phyloP scores from a whole-genome alignment of 30 jellyfish, hydroid and myxozoan genomes.

The Aurelia coerulea region DNA sequence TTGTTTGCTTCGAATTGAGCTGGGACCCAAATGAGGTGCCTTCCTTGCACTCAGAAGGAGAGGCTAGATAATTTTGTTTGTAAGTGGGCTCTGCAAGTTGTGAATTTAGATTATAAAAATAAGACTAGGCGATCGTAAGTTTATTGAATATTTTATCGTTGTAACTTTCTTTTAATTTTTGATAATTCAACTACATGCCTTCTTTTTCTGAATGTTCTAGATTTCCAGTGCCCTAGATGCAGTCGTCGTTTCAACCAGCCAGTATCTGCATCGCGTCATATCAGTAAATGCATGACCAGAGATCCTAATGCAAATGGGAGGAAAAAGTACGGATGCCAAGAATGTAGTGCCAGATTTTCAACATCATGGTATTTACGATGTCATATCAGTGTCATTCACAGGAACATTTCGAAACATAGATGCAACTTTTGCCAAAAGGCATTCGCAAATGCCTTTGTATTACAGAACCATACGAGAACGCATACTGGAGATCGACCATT shows the following conservation, averaged over 20 bases:
- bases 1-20: too few relatives aligned
- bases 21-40: too few relatives aligned
- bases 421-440: conserved; percentile 53
- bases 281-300: neutral
- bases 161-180: too few relatives aligned
- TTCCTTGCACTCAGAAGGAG: too few relatives aligned
- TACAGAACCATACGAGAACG: conserved; percentile 42
- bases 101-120: too few relatives aligned
- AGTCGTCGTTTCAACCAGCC: neutral
- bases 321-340: conserved; percentile 43
- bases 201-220: too few relatives aligned
- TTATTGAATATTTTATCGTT: too few relatives aligned
- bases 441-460: conserved; percentile 43
- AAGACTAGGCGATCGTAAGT: too few relatives aligned
- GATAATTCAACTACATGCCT: too few relatives aligned
- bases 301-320: neutral
- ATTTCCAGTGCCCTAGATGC: neutral
- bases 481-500: conserved; percentile 13
- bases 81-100: too few relatives aligned
- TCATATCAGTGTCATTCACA: conserved; percentile 49
- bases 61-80: too few relatives aligned
- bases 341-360: conserved; percentile 36
- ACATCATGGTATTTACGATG: conserved; percentile 32
- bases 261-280: neutral
- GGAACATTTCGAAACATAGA: conserved; percentile 23